Base-by-base conservation (phyloP, 2,797 vertebrate genomes). In the Tolypeutes matacus region DNA sequence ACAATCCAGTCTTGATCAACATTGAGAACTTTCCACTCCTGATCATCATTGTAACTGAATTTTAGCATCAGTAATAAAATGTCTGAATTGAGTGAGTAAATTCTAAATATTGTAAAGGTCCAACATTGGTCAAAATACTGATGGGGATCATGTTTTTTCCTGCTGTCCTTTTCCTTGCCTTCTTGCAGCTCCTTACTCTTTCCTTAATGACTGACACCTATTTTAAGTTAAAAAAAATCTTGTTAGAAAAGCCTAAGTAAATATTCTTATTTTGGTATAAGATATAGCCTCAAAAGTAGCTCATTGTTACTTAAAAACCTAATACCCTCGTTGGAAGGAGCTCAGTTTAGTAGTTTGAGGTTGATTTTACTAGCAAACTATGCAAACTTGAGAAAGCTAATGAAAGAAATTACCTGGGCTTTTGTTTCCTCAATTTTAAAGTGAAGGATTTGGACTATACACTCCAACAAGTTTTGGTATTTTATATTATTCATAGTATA, bases 401-500 rank as follows among this genome's bases (percentile, higher is more conserved):
- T 58, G 20, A 90, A 91, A 72, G 20, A 58, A 53, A 78, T 75
- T 20, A 42, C 4, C 4, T 62, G n/a, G 3, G 12, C 46, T 95
- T 94, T n/a, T 65, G 2, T 81, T 89, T 64, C 72, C 77, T 92
- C 60, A 81, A 0, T 95, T 69, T 95, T 67, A 51, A 94, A 91
- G 46, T 89, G 46, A 89, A 95, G 5, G 8, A 83, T 20, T 1
- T 89, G 36, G 8, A 70, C 13, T 46, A 0, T 53, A 77, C 11
- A 92, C 2, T 31, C 1, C 13, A 58, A 62, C 2, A 34, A 64
- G 10, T 64, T 96, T 78, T 67, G 64, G 53, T 62, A 29, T 78
- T 91, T 96, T 94, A 77, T 75, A 82, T 96, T 91, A 89, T 96
- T 85, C 0, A 96, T 95, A 91, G 49, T 65, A 31, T 72, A 91